Conservation (phyloP, 2,113 vertebrate genomes). For the Struthio camelus region DNA sequence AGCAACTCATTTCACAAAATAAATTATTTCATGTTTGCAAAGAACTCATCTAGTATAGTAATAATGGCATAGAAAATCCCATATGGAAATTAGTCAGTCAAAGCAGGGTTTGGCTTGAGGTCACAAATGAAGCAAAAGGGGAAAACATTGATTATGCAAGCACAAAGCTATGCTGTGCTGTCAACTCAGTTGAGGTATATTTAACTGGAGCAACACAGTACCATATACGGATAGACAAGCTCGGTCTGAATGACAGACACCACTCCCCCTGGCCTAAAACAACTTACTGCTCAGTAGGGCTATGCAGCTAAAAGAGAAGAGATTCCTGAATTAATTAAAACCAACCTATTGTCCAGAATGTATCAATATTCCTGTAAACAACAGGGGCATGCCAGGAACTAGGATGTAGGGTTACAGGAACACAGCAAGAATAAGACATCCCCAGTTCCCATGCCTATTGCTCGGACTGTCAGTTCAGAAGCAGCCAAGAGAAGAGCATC, state of each 20-base stretch:
- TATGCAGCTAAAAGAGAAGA: background rate
- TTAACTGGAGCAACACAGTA: conserved; percentile 55
- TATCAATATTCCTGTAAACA: background rate
- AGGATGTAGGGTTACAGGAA: background rate
- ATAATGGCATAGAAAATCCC: background rate
- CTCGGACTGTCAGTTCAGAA: background rate
- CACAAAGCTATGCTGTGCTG: conserved; percentile 51
- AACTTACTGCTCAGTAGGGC: background rate
- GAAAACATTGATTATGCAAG: conserved; percentile 56
- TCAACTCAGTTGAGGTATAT: conserved; percentile 54
- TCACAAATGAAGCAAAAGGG: conserved; percentile 43
- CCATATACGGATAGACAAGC: conserved; percentile 54
- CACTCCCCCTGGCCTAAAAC: background rate
- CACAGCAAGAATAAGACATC: background rate
- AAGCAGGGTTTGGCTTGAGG: conserved; percentile 40
- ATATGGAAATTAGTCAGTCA: conserved; percentile 26
- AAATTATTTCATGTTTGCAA: background rate
- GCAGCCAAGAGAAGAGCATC: background rate
- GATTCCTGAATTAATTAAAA: background rate
- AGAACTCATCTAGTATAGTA: background rate
- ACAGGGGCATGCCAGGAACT: background rate
- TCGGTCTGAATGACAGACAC: conserved; percentile 1
- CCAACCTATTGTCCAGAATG: background rate
- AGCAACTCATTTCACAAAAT: conserved; percentile 3
- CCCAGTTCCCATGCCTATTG: background rate